Evolutionary conservation across 2,797 vertebrate species (phyloP), one percentile per base, ranked within the genome.

Genomic region (Ispidina picta): DNA sequence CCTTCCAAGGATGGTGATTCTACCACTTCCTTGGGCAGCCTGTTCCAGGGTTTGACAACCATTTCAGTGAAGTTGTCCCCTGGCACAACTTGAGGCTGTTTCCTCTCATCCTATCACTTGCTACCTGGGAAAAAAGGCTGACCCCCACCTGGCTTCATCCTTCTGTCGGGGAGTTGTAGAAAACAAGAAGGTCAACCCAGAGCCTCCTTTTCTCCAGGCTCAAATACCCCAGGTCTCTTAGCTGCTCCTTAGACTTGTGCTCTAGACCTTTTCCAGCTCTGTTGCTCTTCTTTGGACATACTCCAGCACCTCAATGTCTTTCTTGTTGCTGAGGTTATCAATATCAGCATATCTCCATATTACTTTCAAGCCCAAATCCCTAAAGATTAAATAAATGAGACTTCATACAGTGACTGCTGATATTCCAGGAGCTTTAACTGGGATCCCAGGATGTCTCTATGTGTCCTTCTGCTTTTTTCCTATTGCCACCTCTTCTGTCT

Each of bases 181-280:
- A 13, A 52, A 10, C 0, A 0, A 12, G 1, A 7, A 76, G 1
- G 4, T 37, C 12, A 7, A 26, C 2, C 4, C 4, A 7, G 9
- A 59, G 10, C 8, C 5, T 59, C 17, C 10, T 54, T 68, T 68
- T 33, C 33, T 63, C 51, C 55, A 72, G 25, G 15, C 3, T 64
- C 15, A 73, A 22, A 15, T 12, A 4, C 5, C 2, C 3, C 19
- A 43, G 23, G 1, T 77, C 33, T 39, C 8, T 31, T 65, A 37
- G 23, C 12, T 1, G 0, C 6, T 63, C 4, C 33, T 37, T 29
- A 49, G 22, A 37, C 19, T 48, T 48, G 6, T 33, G 4, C 20
- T 65, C 41, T 37, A 70, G 35, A 44, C 3, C 28, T 9, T 66
- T 65, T 35, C 4, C n/a, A 84, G 6, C 5, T 55, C 25, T 10